These are phyloP conservation scores for Drosophila cardini DNA, from an alignment of 1,140 invertebrate genomes.

Conservation along the genomic window DNA sequence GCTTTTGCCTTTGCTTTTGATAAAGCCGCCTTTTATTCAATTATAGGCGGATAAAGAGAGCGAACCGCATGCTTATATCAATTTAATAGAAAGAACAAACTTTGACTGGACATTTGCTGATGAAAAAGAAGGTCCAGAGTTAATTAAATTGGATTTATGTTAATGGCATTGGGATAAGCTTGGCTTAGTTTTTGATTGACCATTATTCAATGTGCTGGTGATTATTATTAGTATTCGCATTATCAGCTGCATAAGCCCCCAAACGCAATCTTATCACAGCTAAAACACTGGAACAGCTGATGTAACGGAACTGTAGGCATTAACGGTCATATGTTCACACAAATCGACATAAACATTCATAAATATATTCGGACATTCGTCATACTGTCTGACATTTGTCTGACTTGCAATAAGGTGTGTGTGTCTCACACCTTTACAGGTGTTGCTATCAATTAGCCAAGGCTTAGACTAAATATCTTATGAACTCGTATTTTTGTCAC, in stretches of 20 bases:
- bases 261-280: constrained; percentile 55
- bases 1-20: constrained; percentile 50
- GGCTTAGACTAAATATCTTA: constrained; percentile 35
- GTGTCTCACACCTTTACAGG: constrained; percentile 16
- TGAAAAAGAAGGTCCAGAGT: constrained; percentile 24
- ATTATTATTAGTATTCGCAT: constrained; percentile 26
- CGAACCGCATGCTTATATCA: constrained; percentile 42
- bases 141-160: constrained; percentile 73
- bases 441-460: constrained; percentile 52
- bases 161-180: constrained; percentile 47
- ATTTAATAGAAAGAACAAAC: constrained; percentile 32
- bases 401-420: constrained; percentile 37
- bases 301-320: constrained; percentile 44
- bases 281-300: constrained; percentile 7
- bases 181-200: constrained; percentile 49
- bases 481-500: constrained; percentile 25
- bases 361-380: constrained; percentile 31
- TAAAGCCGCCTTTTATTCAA: constrained; percentile 72
- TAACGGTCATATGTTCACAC: constrained; percentile 33
- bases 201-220: constrained; percentile 14
- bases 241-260: constrained; percentile 1
- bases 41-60: constrained; percentile 71
- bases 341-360: constrained; percentile 12
- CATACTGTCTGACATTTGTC: constrained; percentile 34
- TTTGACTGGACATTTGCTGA: constrained; percentile 15